phyloP scores from a whole-genome alignment of 2,888 invertebrate species.

The Megamerina dolium region DNA sequence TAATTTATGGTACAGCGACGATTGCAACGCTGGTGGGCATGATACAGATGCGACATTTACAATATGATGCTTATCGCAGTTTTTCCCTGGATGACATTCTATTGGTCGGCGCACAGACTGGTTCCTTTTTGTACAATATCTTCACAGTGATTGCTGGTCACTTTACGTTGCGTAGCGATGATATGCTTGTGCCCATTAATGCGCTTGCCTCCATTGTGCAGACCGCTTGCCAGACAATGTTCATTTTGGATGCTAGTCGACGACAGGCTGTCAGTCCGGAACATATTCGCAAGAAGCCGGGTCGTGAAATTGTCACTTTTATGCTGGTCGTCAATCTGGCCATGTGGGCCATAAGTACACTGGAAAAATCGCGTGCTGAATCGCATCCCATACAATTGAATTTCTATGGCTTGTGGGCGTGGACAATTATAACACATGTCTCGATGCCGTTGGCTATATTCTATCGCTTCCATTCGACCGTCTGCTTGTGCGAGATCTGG shows the following conservation, averaged over 20 bases:
- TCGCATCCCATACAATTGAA: constrained; percentile 87
- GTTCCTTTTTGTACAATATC: constrained; percentile 88
- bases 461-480: constrained; percentile 91
- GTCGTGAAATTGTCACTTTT: constrained; percentile 89
- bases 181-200: constrained; percentile 74
- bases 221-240: constrained; percentile 84
- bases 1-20: constrained; percentile 78
- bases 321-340: constrained; percentile 83
- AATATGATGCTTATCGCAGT: constrained; percentile 76
- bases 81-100: constrained; percentile 85
- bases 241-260: constrained; percentile 84
- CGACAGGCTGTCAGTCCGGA: constrained; percentile 74
- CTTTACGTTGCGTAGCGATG: constrained; percentile 75
- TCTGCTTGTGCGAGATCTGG: constrained; percentile 95
- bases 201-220: constrained; percentile 81
- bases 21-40: constrained; percentile 82
- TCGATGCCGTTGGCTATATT: constrained; percentile 91
- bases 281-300: constrained; percentile 81
- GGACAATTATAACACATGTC: constrained; percentile 92
- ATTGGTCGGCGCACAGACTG: constrained; percentile 87
- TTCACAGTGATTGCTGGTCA: constrained; percentile 92
- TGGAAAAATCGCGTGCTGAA: constrained; percentile 85
- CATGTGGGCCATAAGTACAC: constrained; percentile 90
- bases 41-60: constrained; percentile 77
- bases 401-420: constrained; percentile 90